Evolutionary conservation across 2,888 invertebrate genomes (phyloP), one percentile per base, ranked within the genome.

Genomic region (Ochlodes sylvanus): DNA sequence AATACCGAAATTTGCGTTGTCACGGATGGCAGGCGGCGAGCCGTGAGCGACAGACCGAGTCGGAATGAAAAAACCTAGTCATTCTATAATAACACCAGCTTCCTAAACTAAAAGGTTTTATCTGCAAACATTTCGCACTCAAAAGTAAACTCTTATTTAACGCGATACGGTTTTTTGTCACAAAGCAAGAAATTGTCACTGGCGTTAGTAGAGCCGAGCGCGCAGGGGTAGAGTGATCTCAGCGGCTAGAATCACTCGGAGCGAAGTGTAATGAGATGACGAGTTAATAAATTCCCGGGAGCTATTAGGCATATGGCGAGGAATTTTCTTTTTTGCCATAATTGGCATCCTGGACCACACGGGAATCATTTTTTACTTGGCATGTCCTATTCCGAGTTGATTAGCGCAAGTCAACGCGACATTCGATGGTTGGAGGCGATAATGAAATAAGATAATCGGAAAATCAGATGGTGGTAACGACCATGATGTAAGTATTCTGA

Each of bases 1-100:
- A 79, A 81, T 78, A 82, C 81, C 76, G 76, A 79, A 83, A 84
- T 81, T 84, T 78, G 82, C 84, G 76, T 73, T 82, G 85, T 88
- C 85, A 85, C 82, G 83, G 72, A 69, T 62, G 32, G 69, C 60
- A 79, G 78, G 73, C 77, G 75, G 72, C 73, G 79, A 76, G 73
- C 75, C 76, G 80, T 80, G 80, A 76, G 83, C 86, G 81, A 75
- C 80, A 82, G 81, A 86, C 81, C 88, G 85, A 73, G 77, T 75
- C 84, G 81, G 74, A 76, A 76, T 80, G 80, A 83, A 86, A 88
- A 87, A 86, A 83, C 76, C 78, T 75, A 78, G 63, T 72, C 76
- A 77, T 72, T 75, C 72, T 70, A 75, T 73, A 73, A 78, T 80
- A 78, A 79, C 63, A 52, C 27, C 68, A 41, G 27, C 50, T 50